A percentile compares a stretch with the other conserved stretches of the same genome.
Evolutionary conservation across 2,888 invertebrate species (phyloP).

Genomic region (Synergus japonicus): DNA sequence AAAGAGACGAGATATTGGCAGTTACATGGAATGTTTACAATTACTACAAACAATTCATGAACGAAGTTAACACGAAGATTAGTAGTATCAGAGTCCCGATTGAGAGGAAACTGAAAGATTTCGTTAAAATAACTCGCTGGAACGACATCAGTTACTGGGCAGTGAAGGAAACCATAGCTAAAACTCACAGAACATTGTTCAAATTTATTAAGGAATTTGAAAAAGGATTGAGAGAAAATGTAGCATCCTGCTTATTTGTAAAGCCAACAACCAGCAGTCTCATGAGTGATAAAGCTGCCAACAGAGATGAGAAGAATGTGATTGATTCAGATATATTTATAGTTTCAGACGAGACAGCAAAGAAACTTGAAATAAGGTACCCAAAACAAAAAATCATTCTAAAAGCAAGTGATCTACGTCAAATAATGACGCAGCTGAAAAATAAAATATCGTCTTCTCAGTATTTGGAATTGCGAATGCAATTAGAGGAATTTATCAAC

Average conservation of each 20-base stretch:
- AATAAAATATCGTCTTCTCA: constrained; percentile 80
- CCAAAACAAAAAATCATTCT: neutral
- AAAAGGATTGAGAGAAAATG: constrained; percentile 77
- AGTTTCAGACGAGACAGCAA: constrained; percentile 50
- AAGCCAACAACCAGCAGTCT: constrained; percentile 66
- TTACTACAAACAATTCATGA: constrained; percentile 90
- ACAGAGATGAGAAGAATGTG: neutral
- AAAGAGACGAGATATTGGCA: constrained; percentile 80
- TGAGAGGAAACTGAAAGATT: constrained; percentile 94
- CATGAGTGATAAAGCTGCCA: neutral
- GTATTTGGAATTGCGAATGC: constrained; percentile 82
- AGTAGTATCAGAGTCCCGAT: constrained; percentile 87
- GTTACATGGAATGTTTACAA: constrained; percentile 89
- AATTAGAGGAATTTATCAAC: constrained; percentile 83
- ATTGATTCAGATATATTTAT: constrained; percentile 75
- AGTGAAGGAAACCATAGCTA: constrained; percentile 92
- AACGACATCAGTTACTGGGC: constrained; percentile 97
- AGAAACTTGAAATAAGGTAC: constrained; percentile 20
- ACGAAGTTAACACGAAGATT: constrained; percentile 83
- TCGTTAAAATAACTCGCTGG: constrained; percentile 97
- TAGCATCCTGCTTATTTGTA: constrained; percentile 67
- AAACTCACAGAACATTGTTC: constrained; percentile 91
- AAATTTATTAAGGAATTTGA: constrained; percentile 93
- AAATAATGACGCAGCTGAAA: constrained; percentile 82
- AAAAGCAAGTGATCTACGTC: constrained; percentile 1